Percentiles rank a stretch among this genome's conserved stretches.
These are phyloP conservation scores for Trematomus loennbergii DNA, from an alignment of 2,113 vertebrate species.

Conservation along the genomic window DNA sequence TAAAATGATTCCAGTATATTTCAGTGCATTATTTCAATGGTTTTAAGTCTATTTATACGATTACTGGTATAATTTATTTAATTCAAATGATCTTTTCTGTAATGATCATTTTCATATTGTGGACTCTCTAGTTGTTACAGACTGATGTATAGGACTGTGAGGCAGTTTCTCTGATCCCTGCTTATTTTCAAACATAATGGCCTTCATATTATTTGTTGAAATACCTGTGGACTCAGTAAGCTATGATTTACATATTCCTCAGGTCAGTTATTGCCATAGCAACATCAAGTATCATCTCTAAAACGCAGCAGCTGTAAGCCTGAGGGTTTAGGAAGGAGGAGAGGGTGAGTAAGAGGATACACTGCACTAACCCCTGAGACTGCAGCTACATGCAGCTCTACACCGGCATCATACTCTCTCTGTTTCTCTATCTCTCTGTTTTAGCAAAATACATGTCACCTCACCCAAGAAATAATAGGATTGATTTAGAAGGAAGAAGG, in stretches of 20 bases:
- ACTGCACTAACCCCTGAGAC: conserved; percentile 24
- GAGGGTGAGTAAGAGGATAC: conserved; percentile 48
- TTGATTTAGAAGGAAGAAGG: not conserved
- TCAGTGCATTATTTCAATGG: too few relatives aligned
- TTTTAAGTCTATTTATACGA: too few relatives aligned
- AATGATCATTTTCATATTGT: too few relatives aligned
- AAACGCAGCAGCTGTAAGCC: conserved; percentile 52
- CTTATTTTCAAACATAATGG: conserved; percentile 4
- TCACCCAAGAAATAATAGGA: not conserved
- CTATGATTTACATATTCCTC: conserved; percentile 59
- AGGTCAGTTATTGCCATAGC: conserved; percentile 69
- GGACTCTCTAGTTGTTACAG: not conserved
- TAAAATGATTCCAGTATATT: too few relatives aligned
- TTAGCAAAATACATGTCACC: not conserved
- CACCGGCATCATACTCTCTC: conserved; percentile 14
- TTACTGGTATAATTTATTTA: too few relatives aligned
- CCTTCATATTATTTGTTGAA: conserved; percentile 23
- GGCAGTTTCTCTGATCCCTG: not conserved
- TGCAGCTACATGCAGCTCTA: conserved; percentile 22
- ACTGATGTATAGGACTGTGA: not conserved
- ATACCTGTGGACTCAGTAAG: conserved; percentile 26
- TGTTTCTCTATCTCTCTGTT: not conserved
- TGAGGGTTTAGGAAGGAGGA: conserved; percentile 43
- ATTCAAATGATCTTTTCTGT: too few relatives aligned
- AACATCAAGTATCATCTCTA: conserved; percentile 52